Base-by-base conservation (phyloP, 2,797 vertebrate species). In the Rhinogobio ventralis region DNA sequence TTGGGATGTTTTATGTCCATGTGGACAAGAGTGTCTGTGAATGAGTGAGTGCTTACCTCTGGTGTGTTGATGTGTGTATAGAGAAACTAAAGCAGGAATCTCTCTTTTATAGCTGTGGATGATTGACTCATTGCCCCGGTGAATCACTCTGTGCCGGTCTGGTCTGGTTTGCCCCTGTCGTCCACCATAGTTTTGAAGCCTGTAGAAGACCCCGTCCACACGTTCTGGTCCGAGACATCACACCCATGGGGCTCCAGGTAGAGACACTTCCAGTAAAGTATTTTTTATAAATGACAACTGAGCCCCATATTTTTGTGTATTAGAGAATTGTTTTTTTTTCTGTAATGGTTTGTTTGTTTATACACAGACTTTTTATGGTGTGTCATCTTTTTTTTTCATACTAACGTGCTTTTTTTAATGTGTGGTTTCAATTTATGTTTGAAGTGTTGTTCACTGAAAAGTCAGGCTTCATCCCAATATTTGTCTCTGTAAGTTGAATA, bases 101-200 rank as follows among this genome's bases (percentile, higher is more conserved):
- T 84, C 39, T 64, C 78, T 87, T 92, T 93, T 93, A 93, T 92
- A 92, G 76, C 85, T 81, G 30, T 28, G 51, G 62, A 49, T 85
- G 75, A 73, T 79, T 79, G 84, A 87, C 83, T 90, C 86, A 87
- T 79, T 66, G 67, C 79, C 67, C 30, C 23, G 17, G 62, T 87
- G 87, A 90, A 85, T 90, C 84, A 88, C 33, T 72, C 79, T 64
- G 42, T 13, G 0, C 86, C 69, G 75, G 83, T 78, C 86, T 66
- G 28, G 81, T 64, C 73, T 81, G 89, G 83, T 81, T 85, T 51
- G 71, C 86, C 85, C 82, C 67, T 73, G 73, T 82, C 86, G 81
- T 83, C 86, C 86, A 83, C 66, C n/a, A 1, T 39, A 25, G 23
- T 15, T n/a, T 72, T 64, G 69, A 68, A 85, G 64, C 11, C 78